Base-by-base conservation (phyloP, 2,113 vertebrate species). In the Phylloscopus trochilus region DNA sequence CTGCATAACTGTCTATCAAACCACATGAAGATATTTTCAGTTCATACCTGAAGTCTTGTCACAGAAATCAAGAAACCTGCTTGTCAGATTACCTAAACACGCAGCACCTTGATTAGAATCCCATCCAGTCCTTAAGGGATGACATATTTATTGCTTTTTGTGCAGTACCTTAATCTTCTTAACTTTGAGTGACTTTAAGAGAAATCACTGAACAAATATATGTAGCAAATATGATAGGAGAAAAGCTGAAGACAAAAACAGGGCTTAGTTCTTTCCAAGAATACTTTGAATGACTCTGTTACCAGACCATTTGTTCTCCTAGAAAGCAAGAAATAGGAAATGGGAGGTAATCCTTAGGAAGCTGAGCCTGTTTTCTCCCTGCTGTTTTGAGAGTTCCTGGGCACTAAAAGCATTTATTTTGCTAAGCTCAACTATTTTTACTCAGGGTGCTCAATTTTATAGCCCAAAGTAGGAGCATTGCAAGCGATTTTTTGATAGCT, bases 161-260 rank as follows among this genome's bases (percentile, higher is more conserved):
- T 37, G 6, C 8, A 35, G 11, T 15, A 47, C 15, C 16, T 49
- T 84, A 1, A 0, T 1, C 33, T 78, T 84, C 62, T 68, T 49
- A 47, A 28, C 4, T 33, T 1, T 21, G 9, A 62, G 7, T 0
- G 0, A 44, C n/a, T 83, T 47, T 18, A 28, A 79, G 30, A 56
- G 4, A 73, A 69, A 68, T 19, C 26, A 33, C 4, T 23, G 5
- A 64, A 35, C 7, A 83, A 55, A 68, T 47, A 56, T 6, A 30
- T 4, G 3, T 6, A 62, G 43, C 53, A 78, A 85, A 83, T 14
- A 35, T 8, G 6, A 13, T 8, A 6, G 4, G 19, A 10, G 24
- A 8, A 43, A 51, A 60, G 52, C 47, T 22, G 27, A 60, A 35
- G 30, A 39, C 17, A 56, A 30, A 70, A 58, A 26, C 6, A 83